Percentiles rank a stretch among this genome's conserved stretches.
These are phyloP conservation scores for Lepus europaeus DNA, from an alignment of 2,113 vertebrate genomes.

Conservation along the genomic window DNA sequence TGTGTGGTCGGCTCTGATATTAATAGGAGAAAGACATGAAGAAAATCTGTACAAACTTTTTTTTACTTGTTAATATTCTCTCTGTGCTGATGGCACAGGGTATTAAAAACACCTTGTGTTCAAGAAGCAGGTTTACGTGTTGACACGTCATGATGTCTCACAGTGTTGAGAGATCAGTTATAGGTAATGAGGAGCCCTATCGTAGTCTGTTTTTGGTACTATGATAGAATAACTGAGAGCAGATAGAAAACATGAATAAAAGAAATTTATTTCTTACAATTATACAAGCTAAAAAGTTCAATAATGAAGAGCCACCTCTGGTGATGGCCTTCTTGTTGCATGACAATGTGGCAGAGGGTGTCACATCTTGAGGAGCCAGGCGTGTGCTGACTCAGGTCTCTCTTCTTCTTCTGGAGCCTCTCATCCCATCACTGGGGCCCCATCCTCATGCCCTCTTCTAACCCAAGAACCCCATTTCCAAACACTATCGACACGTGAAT, in stretches of 20 bases:
- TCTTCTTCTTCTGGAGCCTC: background rate
- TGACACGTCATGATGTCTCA: no score
- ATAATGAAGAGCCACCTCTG: background rate
- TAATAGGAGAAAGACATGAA: background rate
- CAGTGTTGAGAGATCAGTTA: background rate
- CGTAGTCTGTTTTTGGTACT: background rate
- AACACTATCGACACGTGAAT: background rate
- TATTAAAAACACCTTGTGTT: background rate
- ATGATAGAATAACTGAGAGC: background rate
- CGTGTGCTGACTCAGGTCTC: background rate
- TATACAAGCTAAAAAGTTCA: background rate
- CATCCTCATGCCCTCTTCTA: background rate
- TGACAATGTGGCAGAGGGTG: background rate
- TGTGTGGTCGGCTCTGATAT: background rate
- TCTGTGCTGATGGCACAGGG: background rate
- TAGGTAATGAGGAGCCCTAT: background rate
- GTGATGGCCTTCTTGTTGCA: background rate
- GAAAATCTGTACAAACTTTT: background rate
- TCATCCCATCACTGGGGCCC: background rate
- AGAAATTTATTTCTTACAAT: background rate
- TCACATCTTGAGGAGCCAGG: background rate
- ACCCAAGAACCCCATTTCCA: background rate
- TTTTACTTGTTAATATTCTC: background rate
- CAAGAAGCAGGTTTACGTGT: background rate
- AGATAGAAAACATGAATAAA: background rate